Evolutionary conservation across 2,113 vertebrate species (phyloP).

Genomic region (Pristiophorus japonicus): DNA sequence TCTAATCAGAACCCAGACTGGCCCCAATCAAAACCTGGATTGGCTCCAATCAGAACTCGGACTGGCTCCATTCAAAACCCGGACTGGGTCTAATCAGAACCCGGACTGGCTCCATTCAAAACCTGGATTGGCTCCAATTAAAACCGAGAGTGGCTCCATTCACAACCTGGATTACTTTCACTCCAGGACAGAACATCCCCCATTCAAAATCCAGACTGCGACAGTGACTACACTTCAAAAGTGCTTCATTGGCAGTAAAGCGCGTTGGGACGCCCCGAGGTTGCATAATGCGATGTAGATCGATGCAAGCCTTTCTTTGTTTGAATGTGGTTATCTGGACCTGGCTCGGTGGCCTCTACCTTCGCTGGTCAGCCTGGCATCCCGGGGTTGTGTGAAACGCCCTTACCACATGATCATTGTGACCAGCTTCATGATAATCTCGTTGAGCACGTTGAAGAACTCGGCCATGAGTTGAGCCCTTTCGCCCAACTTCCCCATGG

Average conservation of each 20-base stretch:
- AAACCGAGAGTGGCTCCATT: too few relatives aligned
- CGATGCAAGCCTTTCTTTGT: too few relatives aligned
- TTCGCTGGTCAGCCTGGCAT: neutral
- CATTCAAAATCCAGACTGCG: too few relatives aligned
- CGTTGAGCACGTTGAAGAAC: constrained; percentile 76
- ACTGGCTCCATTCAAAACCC: too few relatives aligned
- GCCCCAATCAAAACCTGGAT: too few relatives aligned
- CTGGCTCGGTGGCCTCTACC: neutral
- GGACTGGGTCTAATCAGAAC: too few relatives aligned
- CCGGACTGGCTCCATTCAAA: too few relatives aligned
- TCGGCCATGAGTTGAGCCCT: constrained; percentile 65
- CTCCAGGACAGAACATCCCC: too few relatives aligned
- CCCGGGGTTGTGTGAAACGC: neutral
- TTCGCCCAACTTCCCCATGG: constrained; percentile 71
- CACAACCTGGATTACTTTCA: too few relatives aligned
- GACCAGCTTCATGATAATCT: constrained; percentile 78
- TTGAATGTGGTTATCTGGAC: neutral
- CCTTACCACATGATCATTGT: constrained; percentile 73
- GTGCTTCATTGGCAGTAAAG: neutral
- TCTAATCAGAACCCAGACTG: too few relatives aligned
- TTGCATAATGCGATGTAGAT: neutral
- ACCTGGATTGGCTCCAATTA: too few relatives aligned
- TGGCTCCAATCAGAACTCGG: too few relatives aligned
- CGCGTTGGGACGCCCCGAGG: neutral
- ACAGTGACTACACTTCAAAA: neutral